Conservation (phyloP, 2,888 invertebrate genomes). For the Adela reaumurella region DNA sequence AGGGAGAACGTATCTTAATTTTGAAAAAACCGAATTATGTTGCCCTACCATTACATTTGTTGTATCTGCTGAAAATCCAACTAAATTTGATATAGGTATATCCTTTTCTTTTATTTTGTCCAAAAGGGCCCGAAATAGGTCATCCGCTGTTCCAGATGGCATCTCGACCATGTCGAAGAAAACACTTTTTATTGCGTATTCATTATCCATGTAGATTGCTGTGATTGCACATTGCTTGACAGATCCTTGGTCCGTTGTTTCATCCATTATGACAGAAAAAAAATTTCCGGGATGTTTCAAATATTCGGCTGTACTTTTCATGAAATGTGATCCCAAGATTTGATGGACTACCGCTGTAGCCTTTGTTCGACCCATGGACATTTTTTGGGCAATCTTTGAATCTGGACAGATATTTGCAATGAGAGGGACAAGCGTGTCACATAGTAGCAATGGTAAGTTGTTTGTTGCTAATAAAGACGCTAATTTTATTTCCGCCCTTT, state of each 20-base stretch:
- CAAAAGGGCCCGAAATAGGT: too few species aligned
- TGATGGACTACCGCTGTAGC: not conserved
- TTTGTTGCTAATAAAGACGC: slow-evolving; percentile 3
- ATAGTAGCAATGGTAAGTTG: slow-evolving; percentile 2
- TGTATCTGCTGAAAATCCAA: too few species aligned
- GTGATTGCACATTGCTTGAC: slow-evolving; percentile 5
- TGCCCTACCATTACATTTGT: too few species aligned
- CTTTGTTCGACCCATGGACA: slow-evolving; percentile 3
- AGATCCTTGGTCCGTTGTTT: slow-evolving; percentile 4
- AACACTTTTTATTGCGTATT: slow-evolving; percentile 3
- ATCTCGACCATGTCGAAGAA: too few species aligned
- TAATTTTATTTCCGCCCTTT: slow-evolving; percentile 3
- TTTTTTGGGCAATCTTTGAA: slow-evolving; percentile 4
- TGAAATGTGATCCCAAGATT: slow-evolving; percentile 2
- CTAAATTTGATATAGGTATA: too few species aligned
- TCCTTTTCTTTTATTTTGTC: too few species aligned
- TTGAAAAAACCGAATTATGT: too few species aligned
- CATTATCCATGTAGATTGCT: slow-evolving; percentile 2
- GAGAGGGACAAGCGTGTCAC: slow-evolving; percentile 1
- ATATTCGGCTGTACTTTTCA: slow-evolving; percentile 5
- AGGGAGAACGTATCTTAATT: too few species aligned
- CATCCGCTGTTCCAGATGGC: too few species aligned
- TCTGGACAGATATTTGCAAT: slow-evolving; percentile 3
- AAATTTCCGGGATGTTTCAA: slow-evolving; percentile 4
- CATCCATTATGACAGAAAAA: slow-evolving; percentile 5